Conservation (phyloP, 2,797 vertebrate genomes). For the Siniperca undulata region DNA sequence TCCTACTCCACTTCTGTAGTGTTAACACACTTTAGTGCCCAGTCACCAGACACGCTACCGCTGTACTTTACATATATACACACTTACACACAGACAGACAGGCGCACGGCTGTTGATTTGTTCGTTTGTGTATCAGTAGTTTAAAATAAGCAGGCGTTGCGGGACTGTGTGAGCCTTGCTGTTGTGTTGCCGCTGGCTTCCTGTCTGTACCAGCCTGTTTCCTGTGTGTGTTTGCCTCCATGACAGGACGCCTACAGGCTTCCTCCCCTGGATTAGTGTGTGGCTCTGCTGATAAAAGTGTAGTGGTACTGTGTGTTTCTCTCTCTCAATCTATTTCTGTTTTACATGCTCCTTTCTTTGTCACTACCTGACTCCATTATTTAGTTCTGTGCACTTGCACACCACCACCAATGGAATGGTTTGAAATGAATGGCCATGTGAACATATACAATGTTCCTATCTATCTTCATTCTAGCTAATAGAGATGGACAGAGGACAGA, state of each 20-base stretch:
- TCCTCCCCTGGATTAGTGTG: constrained; percentile 72
- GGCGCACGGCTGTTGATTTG: constrained; percentile 46
- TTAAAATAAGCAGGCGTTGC: constrained; percentile 41
- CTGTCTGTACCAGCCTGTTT: constrained; percentile 78
- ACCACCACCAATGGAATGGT: constrained; percentile 48
- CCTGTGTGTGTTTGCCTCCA: constrained; percentile 70
- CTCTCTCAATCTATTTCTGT: constrained; percentile 52
- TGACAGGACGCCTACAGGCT: constrained; percentile 74
- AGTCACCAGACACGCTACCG: background rate
- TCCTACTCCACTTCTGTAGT: constrained; percentile 32
- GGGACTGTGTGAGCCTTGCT: constrained; percentile 44
- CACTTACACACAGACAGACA: constrained; percentile 7
- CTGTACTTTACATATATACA: constrained; percentile 23
- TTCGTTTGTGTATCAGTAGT: constrained; percentile 62
- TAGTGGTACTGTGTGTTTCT: constrained; percentile 22
- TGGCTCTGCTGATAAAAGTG: constrained; percentile 76
- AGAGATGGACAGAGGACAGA: constrained; percentile 60
- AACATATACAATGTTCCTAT: constrained; percentile 54
- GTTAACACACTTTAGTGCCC: background rate
- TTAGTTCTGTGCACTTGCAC: constrained; percentile 22
- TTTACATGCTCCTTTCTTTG: constrained; percentile 23
- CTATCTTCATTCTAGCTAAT: constrained; percentile 77
- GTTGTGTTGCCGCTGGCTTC: constrained; percentile 65
- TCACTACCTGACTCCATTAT: constrained; percentile 36
- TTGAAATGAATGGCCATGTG: constrained; percentile 64